Base-by-base conservation (phyloP, 2,113 vertebrate species). In the Capra hircus region DNA sequence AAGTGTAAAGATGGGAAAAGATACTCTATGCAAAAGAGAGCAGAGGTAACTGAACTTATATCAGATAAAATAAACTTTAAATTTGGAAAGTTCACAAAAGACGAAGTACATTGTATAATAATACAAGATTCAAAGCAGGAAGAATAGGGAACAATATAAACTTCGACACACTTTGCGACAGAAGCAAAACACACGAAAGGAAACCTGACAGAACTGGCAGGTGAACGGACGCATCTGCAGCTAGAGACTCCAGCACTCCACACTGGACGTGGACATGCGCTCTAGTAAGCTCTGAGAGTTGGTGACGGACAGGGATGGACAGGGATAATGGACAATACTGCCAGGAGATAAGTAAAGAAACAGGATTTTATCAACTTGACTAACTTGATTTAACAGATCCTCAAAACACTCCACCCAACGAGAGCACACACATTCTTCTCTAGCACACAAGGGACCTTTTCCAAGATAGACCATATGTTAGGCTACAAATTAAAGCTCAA, bases 131-230 rank as follows among this genome's bases (percentile, higher is more conserved):
- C 33, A 19, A 2, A 1, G 17, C 64, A 36, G 64, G 64, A n/a
- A 19, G 64, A n/a, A 19, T 36, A n/a, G 5, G 4, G 19, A 19
- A 19, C 33, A 19, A n/a, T 33, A 36, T 19, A n/a, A 67, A n/a
- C 15, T 10, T 10, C 0, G 15, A 19, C 33, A 36, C 0, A 9
- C 33, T n/a, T 36, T 8, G 64, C 19, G 33, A 36, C 16, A 67
- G 64, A 67, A 67, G 64, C 33, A 19, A 17, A n/a, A 0, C 33
- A 19, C 14, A 7, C 1, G 33, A 10, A 19, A 36, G 16, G 3
- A 7, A 10, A 36, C 5, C 15, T 19, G 16, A 2, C 7, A 19
- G 33, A 9, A 4, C 5, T 19, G 62, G 4, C 19, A 9, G 62
- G 50, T 15, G 50, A 15, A 15, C 3, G 50, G 50, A 14, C 3